Evolutionary conservation across 1,140 invertebrate species (phyloP).

Genomic region (Atta texana): DNA sequence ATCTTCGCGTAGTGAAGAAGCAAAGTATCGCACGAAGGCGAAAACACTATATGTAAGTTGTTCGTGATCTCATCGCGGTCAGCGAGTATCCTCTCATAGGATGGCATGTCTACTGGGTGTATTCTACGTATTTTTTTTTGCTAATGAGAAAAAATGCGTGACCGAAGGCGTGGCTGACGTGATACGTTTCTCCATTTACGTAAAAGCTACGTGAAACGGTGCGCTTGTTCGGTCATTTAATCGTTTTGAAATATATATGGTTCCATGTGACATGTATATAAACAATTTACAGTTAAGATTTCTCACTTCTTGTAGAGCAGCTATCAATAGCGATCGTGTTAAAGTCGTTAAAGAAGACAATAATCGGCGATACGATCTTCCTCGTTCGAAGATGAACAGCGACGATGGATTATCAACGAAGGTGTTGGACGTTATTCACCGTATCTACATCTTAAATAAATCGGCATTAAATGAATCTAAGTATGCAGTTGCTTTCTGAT

Average conservation of each 20-base stretch:
- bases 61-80: conserved; percentile 33
- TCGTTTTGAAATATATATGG: conserved; percentile 29
- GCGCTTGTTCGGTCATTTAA: background rate
- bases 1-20: conserved; percentile 34
- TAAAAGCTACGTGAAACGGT: conserved; percentile 47
- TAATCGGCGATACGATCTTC: conserved; percentile 56
- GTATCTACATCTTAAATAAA: conserved; percentile 58
- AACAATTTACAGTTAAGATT: background rate
- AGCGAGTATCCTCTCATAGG: conserved; percentile 24
- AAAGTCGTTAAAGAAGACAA: conserved; percentile 36
- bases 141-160: conserved; percentile 47
- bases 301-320: background rate
- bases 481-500: conserved; percentile 10
- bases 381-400: conserved; percentile 48
- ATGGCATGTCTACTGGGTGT: conserved; percentile 22
- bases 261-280: background rate
- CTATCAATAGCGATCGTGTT: background rate
- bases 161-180: conserved; percentile 34
- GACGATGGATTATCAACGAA: conserved; percentile 67
- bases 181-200: conserved; percentile 49
- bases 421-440: conserved; percentile 64
- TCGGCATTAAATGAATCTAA: conserved; percentile 66
- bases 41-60: conserved; percentile 22
- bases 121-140: background rate
- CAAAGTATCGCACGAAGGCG: conserved; percentile 51